Percentiles rank a stretch among this genome's conserved stretches.
phyloP scores from a whole-genome alignment of 2,888 invertebrate genomes.

The Sinelater perroti region DNA sequence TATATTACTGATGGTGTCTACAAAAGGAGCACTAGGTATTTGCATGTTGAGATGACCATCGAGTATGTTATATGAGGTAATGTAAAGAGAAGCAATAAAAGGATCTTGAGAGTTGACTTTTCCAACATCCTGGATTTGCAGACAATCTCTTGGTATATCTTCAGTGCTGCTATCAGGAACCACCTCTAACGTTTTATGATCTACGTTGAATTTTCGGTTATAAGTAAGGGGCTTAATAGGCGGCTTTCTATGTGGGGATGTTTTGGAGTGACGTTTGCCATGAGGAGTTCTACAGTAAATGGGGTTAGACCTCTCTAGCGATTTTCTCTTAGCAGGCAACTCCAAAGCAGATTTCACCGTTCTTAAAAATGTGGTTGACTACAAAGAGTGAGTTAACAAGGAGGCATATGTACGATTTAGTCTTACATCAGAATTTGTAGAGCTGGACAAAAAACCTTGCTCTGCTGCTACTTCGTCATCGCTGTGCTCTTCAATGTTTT shows the following conservation, averaged over 20 bases:
- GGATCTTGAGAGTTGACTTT: constrained; percentile 19
- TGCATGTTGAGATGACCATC: constrained; percentile 29
- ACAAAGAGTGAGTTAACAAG: neutral
- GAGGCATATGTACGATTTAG: neutral
- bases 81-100: constrained; percentile 36
- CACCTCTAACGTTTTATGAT: constrained; percentile 2
- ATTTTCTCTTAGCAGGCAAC: neutral
- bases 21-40: constrained; percentile 37
- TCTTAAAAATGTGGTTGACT: constrained; percentile 12
- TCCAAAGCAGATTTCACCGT: constrained; percentile 8
- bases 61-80: constrained; percentile 38
- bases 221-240: neutral
- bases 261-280: neutral
- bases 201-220: neutral
- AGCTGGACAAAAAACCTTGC: constrained; percentile 9
- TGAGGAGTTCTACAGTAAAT: neutral
- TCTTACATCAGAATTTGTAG: constrained; percentile 12
- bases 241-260: neutral
- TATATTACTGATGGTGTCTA: constrained; percentile 38
- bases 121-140: constrained; percentile 15
- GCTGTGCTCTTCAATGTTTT: neutral
- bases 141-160: constrained; percentile 4
- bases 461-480: neutral
- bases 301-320: neutral
- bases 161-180: constrained; percentile 9